Percentiles rank a stretch among this genome's conserved stretches.
Conservation (phyloP, 2,888 invertebrate species). For the Cheilosia soror region DNA sequence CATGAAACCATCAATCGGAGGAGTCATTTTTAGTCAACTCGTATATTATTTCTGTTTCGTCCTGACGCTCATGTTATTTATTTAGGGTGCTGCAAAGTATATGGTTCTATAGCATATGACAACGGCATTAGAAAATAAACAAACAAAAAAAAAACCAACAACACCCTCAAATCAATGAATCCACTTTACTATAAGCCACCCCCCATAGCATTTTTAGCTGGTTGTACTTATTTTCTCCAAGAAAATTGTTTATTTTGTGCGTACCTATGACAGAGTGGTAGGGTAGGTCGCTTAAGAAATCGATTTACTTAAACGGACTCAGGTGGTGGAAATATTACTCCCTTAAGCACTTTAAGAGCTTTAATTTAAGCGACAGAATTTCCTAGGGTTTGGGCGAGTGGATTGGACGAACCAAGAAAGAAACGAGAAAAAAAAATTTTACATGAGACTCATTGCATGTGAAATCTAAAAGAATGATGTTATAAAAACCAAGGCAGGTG, state of each 20-base stretch:
- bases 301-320: constrained; percentile 60
- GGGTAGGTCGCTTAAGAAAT: constrained; percentile 35
- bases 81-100: constrained; percentile 37
- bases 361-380: constrained; percentile 34
- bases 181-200: too few species aligned
- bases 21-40: constrained; percentile 38
- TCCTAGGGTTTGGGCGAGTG: not conserved
- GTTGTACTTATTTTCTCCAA: constrained; percentile 8
- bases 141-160: not conserved
- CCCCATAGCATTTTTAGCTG: constrained; percentile 10
- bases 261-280: constrained; percentile 24
- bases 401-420: not conserved
- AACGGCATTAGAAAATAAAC: constrained; percentile 43
- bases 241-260: constrained; percentile 26
- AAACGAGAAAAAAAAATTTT: not conserved
- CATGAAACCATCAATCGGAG: constrained; percentile 70
- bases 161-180: not conserved
- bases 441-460: constrained; percentile 42
- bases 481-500: constrained; percentile 31
- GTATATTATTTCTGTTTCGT: constrained; percentile 23
- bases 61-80: constrained; percentile 48
- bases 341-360: constrained; percentile 51
- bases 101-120: constrained; percentile 59
- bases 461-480: constrained; percentile 25
- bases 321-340: constrained; percentile 44